Conservation (phyloP, 2,888 invertebrate species). For the Phyllotreta cruciferae region DNA sequence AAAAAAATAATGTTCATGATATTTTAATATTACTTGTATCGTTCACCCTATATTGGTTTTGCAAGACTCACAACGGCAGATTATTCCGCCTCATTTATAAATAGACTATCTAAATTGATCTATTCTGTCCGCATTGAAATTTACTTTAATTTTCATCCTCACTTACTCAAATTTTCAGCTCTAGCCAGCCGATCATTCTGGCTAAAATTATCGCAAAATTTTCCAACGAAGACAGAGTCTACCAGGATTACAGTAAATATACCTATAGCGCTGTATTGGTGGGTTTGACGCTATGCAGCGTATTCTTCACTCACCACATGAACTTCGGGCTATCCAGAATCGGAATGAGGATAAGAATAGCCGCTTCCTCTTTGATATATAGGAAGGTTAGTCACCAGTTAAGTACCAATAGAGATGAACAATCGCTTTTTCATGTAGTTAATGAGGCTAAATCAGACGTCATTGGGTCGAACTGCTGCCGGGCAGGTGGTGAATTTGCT, state of each 20-base stretch:
- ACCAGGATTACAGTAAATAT: constrained; percentile 64
- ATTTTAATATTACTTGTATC: too few species aligned
- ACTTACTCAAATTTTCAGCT: too few species aligned
- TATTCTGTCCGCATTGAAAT: too few species aligned
- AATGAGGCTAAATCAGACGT: constrained; percentile 19
- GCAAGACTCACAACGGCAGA: too few species aligned
- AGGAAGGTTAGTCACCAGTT: constrained; percentile 70
- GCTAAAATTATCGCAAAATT: neutral
- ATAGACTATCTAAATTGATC: too few species aligned
- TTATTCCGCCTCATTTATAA: too few species aligned
- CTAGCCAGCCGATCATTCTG: neutral
- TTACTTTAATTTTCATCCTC: too few species aligned
- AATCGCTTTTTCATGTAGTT: constrained; percentile 55
- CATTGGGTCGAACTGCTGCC: constrained; percentile 73
- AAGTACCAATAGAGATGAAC: neutral
- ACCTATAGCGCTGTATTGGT: constrained; percentile 65
- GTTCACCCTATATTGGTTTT: too few species aligned
- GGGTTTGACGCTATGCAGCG: constrained; percentile 61
- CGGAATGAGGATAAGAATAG: constrained; percentile 78
- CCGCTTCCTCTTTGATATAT: constrained; percentile 79
- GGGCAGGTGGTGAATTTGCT: constrained; percentile 59
- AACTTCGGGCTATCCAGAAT: constrained; percentile 70
- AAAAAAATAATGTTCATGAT: too few species aligned
- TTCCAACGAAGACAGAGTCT: constrained; percentile 42
- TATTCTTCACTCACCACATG: constrained; percentile 69